These are phyloP conservation scores for Mormyrus lacerda DNA, from an alignment of 2,113 vertebrate genomes.

Conservation along the genomic window DNA sequence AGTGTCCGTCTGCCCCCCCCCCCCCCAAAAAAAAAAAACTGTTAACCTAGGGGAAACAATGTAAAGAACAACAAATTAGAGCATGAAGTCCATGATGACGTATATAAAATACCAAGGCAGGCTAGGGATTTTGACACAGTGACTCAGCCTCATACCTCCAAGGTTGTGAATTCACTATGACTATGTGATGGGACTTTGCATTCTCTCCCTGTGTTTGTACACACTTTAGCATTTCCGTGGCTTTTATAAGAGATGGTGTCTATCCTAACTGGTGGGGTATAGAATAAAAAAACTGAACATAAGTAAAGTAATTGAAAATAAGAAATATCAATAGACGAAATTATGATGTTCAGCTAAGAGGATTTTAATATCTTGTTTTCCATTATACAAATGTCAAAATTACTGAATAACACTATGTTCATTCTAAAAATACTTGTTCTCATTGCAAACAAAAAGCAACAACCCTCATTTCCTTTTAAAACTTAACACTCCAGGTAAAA, in stretches of 20 bases:
- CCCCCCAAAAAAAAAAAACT: too few relatives aligned
- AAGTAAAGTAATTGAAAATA: background rate
- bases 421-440: background rate
- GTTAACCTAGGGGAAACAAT: too few relatives aligned
- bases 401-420: background rate
- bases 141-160: background rate
- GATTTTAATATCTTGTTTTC: background rate
- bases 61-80: background rate
- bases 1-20: too few relatives aligned
- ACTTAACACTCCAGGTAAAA: background rate
- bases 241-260: background rate
- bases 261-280: background rate
- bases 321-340: background rate
- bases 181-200: background rate
- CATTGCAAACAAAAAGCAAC: background rate
- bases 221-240: background rate
- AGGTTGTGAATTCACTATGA: background rate
- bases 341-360: background rate
- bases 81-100: background rate
- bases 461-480: background rate
- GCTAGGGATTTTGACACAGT: background rate
- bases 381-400: background rate
- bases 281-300: background rate
- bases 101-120: background rate
- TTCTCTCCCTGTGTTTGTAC: background rate